phyloP scores from a whole-genome alignment of 2,113 vertebrate species.

The Cromileptes altivelis region DNA sequence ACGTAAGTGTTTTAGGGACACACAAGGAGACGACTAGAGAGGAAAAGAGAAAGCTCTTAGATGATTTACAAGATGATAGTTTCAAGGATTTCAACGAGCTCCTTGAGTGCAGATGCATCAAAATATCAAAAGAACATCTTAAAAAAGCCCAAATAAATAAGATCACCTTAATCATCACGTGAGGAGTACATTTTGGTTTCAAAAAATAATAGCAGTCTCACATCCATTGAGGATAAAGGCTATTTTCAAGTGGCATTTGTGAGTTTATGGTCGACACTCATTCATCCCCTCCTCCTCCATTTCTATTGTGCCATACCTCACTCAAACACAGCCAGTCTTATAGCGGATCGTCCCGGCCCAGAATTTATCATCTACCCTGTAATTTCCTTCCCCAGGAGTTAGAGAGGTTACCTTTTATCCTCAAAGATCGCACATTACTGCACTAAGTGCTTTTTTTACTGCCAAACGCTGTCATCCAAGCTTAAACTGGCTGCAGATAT shows the following conservation, averaged over 20 bases:
- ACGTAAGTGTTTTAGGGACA: conserved; percentile 24
- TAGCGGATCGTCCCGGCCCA: conserved; percentile 22
- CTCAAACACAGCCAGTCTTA: conserved; percentile 49
- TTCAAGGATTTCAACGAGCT: not conserved
- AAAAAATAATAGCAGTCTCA: conserved; percentile 22
- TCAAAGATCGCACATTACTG: conserved; percentile 79
- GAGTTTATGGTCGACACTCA: conserved; percentile 17
- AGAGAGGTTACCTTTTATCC: conserved; percentile 81
- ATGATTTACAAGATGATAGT: not conserved
- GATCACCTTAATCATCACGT: not conserved
- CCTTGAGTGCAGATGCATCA: not conserved
- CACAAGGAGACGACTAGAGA: conserved; percentile 8
- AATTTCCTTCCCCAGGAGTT: conserved; percentile 70
- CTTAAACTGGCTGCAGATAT: conserved; percentile 70
- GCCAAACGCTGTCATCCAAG: conserved; percentile 58
- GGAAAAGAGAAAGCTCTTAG: conserved; percentile 4
- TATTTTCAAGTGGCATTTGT: conserved; percentile 28
- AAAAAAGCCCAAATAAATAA: not conserved
- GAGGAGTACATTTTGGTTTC: not conserved
- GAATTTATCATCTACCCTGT: conserved; percentile 69
- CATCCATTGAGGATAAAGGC: conserved; percentile 2
- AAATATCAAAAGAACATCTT: not conserved
- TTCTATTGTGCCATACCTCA: conserved; percentile 25
- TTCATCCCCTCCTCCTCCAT: not conserved
- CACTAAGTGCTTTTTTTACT: conserved; percentile 78